These are phyloP conservation scores for Magallana gigas DNA, from an alignment of 1,140 invertebrate species.

Conservation along the genomic window DNA sequence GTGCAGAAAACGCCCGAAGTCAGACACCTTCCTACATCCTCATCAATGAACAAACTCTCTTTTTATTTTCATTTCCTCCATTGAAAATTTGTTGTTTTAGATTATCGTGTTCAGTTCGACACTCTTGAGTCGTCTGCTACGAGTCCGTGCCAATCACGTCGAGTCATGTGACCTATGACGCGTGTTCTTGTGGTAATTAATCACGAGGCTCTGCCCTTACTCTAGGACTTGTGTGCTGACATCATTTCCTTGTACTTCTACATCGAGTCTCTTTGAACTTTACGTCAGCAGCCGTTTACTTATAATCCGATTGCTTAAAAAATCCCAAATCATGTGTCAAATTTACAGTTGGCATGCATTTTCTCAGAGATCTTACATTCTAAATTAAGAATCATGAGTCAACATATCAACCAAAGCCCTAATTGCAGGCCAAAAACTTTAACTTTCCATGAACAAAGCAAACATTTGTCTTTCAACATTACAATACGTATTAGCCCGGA, in stretches of 20 bases:
- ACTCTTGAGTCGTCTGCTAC: neutral
- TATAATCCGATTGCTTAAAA: no score
- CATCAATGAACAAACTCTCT: conserved; percentile 9
- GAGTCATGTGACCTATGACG: conserved; percentile 1
- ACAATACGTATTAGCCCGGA: no score
- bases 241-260: conserved; percentile 33
- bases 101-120: neutral
- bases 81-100: neutral
- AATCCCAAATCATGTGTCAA: no score
- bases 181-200: conserved; percentile 18
- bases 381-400: no score
- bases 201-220: conserved; percentile 10
- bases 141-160: conserved; percentile 22
- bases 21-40: neutral
- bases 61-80: conserved; percentile 1
- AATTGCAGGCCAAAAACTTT: no score
- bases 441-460: no score
- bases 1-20: conserved; percentile 2
- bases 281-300: no score
- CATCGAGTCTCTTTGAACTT: neutral
- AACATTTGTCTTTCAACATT: no score
- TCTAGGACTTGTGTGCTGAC: conserved; percentile 8
- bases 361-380: no score
- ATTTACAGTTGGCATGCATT: no score
- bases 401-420: no score